Conservation (phyloP, 2,113 vertebrate species). For the Suricata suricatta region DNA sequence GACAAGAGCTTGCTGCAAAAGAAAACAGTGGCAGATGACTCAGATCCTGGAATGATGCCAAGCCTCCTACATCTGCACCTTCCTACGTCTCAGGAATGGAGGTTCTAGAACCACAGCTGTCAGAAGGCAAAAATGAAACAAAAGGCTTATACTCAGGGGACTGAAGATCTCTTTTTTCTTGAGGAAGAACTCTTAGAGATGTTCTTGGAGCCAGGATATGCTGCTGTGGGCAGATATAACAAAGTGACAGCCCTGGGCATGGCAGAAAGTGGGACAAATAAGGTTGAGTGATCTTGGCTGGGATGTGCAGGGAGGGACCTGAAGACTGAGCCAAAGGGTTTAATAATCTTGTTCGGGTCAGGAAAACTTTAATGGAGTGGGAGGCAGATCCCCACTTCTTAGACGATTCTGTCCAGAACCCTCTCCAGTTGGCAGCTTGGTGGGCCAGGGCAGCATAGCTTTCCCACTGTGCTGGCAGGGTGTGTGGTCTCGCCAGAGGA, state of each 20-base stretch:
- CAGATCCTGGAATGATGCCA: background rate
- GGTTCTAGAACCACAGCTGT: accelerated
- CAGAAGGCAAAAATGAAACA: background rate
- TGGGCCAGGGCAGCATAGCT: too few relatives aligned
- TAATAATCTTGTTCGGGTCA: background rate
- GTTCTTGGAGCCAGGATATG: background rate
- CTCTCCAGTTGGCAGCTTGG: background rate
- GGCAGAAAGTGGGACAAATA: background rate
- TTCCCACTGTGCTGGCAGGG: background rate
- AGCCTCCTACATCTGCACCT: too few relatives aligned
- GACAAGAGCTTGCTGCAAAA: slow-evolving; percentile 86
- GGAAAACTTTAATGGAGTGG: background rate
- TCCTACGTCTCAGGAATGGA: background rate
- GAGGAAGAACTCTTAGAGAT: background rate
- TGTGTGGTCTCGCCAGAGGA: background rate
- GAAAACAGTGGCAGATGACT: background rate
- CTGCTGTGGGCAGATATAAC: background rate
- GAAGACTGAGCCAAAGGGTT: background rate
- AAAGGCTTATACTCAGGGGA: background rate
- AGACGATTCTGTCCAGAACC: background rate
- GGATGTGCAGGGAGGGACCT: background rate
- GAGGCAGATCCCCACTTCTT: background rate
- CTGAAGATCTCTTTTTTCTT: background rate
- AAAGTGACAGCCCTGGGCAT: background rate
- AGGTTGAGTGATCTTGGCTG: background rate